These are phyloP conservation scores for Pardalotus punctatus DNA, from an alignment of 2,113 vertebrate species.

Conservation along the genomic window DNA sequence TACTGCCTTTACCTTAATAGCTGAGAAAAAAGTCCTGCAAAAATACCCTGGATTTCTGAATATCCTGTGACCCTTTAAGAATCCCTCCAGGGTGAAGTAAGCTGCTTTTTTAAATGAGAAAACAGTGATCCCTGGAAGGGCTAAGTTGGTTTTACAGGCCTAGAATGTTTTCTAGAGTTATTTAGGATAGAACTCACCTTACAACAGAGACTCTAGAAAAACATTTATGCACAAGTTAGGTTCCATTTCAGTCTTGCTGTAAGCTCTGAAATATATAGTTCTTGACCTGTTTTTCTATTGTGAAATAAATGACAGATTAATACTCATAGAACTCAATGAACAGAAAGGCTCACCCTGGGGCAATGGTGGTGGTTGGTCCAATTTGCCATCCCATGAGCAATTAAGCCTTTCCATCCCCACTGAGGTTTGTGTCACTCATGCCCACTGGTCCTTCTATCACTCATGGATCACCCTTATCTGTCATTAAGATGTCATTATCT, in stretches of 20 bases:
- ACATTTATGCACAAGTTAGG: neutral
- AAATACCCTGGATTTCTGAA: constrained; percentile 1
- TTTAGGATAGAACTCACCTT: neutral
- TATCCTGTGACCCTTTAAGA: neutral
- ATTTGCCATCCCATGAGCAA: neutral
- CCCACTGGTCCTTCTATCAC: neutral
- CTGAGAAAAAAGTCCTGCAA: neutral
- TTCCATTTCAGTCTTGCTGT: neutral
- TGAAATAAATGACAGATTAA: neutral
- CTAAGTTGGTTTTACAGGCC: neutral
- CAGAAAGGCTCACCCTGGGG: neutral
- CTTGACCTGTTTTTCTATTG: neutral
- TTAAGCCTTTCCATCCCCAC: neutral
- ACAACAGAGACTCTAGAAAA: neutral
- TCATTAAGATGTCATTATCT: neutral
- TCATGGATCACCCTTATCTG: neutral
- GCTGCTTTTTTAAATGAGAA: neutral
- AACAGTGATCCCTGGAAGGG: neutral
- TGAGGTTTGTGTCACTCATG: neutral
- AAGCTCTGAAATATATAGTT: neutral
- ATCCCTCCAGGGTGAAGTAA: neutral
- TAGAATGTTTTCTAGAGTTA: neutral
- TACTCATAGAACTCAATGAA: neutral
- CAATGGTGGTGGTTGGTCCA: neutral
- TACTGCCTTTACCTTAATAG: neutral